Evolutionary conservation across 1,140 invertebrate genomes (phyloP).

Genomic region (Cherax quadricarinatus): DNA sequence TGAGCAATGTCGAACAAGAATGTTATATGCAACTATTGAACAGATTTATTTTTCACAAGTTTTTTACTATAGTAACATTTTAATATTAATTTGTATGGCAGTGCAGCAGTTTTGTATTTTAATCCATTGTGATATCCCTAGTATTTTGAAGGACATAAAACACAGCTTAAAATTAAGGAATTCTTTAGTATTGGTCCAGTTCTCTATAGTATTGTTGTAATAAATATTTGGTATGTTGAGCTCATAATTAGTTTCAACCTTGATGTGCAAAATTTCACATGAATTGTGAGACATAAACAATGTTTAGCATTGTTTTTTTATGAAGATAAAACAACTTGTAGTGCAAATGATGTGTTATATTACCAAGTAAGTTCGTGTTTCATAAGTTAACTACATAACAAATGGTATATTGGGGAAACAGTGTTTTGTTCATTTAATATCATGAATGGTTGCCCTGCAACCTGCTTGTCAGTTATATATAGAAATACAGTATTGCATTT

Average conservation of each 20-base stretch:
- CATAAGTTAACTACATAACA: not conserved
- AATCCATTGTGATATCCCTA: not conserved
- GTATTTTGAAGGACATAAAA: not conserved
- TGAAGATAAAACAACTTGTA: not conserved
- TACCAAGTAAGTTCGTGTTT: not conserved
- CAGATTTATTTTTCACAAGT: slow-evolving; percentile 4
- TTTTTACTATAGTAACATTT: not conserved
- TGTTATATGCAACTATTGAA: not conserved
- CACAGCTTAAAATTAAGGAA: not conserved
- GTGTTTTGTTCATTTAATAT: not conserved
- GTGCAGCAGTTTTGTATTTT: not conserved
- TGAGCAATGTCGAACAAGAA: slow-evolving; percentile 21
- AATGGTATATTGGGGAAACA: not conserved
- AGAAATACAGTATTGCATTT: slow-evolving; percentile 4
- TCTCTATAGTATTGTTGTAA: not conserved
- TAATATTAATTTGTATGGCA: not conserved
- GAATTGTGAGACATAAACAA: not conserved
- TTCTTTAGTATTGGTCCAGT: not conserved
- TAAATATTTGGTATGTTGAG: not conserved
- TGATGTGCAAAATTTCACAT: not conserved
- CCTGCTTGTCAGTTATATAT: not conserved
- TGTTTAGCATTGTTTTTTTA: not conserved
- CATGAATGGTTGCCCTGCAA: not conserved
- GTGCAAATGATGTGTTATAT: not conserved
- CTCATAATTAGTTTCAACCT: not conserved